Conservation (phyloP, 2,797 vertebrate species). For the Sardinella longiceps region DNA sequence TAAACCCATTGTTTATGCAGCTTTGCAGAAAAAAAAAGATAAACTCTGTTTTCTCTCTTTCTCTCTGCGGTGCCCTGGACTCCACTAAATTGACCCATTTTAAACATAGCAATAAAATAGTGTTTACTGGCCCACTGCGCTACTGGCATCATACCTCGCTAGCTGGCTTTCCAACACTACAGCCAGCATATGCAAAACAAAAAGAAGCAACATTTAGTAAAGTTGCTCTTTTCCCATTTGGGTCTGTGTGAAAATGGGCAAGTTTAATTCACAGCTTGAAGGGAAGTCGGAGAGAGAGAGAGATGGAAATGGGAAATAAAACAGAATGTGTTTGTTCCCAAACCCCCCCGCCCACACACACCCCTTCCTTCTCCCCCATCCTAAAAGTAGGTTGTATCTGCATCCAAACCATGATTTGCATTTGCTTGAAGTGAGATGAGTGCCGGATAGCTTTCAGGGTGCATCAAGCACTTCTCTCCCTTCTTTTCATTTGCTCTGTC, state of each 20-base stretch:
- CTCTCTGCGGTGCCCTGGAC: not conserved
- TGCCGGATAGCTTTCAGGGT: constrained; percentile 55
- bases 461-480: constrained; percentile 57
- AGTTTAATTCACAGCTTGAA: constrained; percentile 40
- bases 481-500: constrained; percentile 29
- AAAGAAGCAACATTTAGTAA: not conserved
- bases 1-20: not conserved
- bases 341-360: too few species aligned
- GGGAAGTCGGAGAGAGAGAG: constrained; percentile 21
- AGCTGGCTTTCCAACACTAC: not conserved
- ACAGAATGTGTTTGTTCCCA: not conserved
- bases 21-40: not conserved
- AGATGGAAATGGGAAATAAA: constrained; percentile 11
- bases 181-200: not conserved
- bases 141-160: not conserved
- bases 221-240: not conserved
- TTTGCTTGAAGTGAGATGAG: constrained; percentile 66
- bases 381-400: constrained; percentile 47
- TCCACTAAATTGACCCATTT: constrained; percentile 18
- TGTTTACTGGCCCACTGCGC: not conserved
- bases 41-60: not conserved
- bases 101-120: not conserved
- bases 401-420: constrained; percentile 60
- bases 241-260: not conserved
- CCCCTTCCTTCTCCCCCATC: constrained; percentile 26